These are phyloP conservation scores for Bombus vancouverensis DNA, from an alignment of 1,140 invertebrate genomes.

Conservation along the genomic window DNA sequence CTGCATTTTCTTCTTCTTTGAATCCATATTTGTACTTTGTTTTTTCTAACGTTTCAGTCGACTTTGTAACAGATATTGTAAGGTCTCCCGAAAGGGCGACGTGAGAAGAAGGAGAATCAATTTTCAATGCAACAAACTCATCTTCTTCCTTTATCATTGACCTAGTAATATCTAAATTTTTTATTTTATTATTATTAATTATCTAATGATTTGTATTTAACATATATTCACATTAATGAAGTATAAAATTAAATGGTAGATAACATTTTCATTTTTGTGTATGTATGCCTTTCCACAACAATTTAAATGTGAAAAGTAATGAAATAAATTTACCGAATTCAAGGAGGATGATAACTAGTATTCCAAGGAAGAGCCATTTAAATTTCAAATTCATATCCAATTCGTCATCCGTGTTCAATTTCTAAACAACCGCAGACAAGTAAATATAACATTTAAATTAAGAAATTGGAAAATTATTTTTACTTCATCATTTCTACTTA, in stretches of 20 bases:
- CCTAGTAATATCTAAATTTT: conserved; percentile 69
- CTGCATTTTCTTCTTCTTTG: conserved; percentile 45
- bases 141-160: conserved; percentile 70
- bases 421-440: neutral
- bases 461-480: neutral
- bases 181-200: neutral
- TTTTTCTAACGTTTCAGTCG: conserved; percentile 51
- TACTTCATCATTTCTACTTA: neutral
- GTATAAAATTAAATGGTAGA: neutral
- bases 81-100: conserved; percentile 87
- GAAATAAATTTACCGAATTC: conserved; percentile 74
- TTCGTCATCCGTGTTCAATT: conserved; percentile 75
- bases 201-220: neutral
- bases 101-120: conserved; percentile 82
- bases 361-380: conserved; percentile 77
- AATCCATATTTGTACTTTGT: conserved; percentile 26
- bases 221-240: neutral
- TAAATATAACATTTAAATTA: neutral
- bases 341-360: conserved; percentile 78
- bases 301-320: neutral
- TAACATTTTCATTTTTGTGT: neutral
- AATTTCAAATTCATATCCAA: conserved; percentile 81
- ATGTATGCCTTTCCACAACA: neutral
- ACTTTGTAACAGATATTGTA: conserved; percentile 82
- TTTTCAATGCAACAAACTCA: conserved; percentile 63